Percentiles rank a stretch among this genome's conserved stretches.
Evolutionary conservation across 2,113 vertebrate genomes (phyloP).

Genomic region (Myrmophylax atrothorax): DNA sequence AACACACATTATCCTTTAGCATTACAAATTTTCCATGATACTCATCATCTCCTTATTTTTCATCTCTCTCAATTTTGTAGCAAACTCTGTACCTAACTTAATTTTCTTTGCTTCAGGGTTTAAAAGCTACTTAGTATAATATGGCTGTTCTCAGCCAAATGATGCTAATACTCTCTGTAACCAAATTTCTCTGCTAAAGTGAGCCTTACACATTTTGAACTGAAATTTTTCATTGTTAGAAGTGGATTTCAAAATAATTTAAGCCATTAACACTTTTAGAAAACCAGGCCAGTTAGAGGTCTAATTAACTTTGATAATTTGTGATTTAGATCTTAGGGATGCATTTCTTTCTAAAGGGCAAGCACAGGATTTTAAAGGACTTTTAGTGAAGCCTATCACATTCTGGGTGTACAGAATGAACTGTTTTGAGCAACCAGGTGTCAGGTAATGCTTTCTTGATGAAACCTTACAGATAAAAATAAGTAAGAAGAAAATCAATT

Average conservation of each 20-base stretch:
- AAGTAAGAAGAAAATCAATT: not conserved
- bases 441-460: not conserved
- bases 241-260: not conserved
- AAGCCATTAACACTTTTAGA: not conserved
- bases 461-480: not conserved
- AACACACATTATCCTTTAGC: not conserved
- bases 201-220: not conserved
- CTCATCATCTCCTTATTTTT: not conserved
- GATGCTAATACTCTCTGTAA: not conserved
- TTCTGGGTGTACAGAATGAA: not conserved
- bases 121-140: not conserved
- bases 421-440: not conserved
- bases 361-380: not conserved
- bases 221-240: not conserved
- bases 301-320: not conserved
- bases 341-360: not conserved
- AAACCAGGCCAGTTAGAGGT: not conserved
- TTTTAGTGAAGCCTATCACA: not conserved
- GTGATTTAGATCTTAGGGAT: not conserved
- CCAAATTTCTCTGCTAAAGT: not conserved
- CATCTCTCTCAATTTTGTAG: not conserved
- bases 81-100: not conserved
- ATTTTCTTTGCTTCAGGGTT: not conserved
- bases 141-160: not conserved
- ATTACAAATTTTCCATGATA: not conserved